These are phyloP conservation scores for Ploceus nigricollis DNA, from an alignment of 2,113 vertebrate genomes.

Conservation along the genomic window DNA sequence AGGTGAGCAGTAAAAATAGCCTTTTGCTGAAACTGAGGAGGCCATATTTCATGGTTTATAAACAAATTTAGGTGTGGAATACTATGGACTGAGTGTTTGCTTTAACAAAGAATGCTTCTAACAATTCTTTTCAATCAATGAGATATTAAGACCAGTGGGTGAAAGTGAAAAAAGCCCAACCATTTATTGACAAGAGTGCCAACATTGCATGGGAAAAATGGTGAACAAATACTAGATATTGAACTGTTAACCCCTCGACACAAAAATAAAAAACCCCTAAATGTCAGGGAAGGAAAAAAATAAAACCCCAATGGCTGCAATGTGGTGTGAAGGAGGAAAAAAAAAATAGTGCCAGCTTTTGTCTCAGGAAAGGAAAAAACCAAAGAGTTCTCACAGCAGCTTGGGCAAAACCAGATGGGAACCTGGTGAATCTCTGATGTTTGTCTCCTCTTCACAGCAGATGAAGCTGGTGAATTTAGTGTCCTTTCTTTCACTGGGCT, in stretches of 20 bases:
- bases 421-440: neutral
- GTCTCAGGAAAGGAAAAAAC: neutral
- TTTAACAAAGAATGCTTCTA: neutral
- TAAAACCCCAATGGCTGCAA: accelerated
- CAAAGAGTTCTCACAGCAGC: neutral
- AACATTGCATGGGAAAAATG: neutral
- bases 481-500: neutral
- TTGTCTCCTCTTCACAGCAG: neutral
- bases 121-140: neutral
- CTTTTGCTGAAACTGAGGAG: neutral
- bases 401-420: neutral
- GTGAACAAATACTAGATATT: neutral
- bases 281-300: neutral
- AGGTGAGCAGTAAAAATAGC: neutral
- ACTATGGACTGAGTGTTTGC: neutral
- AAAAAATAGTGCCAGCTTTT: neutral
- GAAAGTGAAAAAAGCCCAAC: neutral
- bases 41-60: neutral
- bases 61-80: neutral
- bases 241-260: neutral
- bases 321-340: neutral
- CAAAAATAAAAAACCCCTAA: neutral
- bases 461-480: neutral
- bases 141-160: neutral
- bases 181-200: neutral